These are phyloP conservation scores for Lordiphosa mommai DNA, from an alignment of 1,140 invertebrate species.

Conservation along the genomic window DNA sequence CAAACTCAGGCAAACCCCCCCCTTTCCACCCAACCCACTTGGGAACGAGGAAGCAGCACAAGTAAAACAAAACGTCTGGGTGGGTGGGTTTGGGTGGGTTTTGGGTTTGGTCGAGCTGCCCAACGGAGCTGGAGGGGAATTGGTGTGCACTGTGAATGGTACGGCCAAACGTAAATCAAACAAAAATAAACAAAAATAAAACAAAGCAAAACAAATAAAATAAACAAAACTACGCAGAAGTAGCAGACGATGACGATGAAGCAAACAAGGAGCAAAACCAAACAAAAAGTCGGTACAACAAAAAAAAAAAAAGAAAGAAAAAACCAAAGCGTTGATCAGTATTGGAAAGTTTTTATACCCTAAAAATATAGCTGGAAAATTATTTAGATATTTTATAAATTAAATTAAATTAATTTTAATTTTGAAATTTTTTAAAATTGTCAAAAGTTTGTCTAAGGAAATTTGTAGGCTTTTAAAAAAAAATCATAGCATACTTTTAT, in stretches of 20 bases:
- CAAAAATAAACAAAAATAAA: constrained; percentile 68
- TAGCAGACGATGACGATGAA: constrained; percentile 50
- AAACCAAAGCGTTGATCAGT: constrained; percentile 1
- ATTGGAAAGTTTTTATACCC: too few relatives aligned
- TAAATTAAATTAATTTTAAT: not conserved
- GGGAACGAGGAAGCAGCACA: constrained; percentile 33
- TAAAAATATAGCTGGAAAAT: too few relatives aligned
- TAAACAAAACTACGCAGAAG: constrained; percentile 71
- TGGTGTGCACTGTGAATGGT: constrained; percentile 14
- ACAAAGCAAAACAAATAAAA: constrained; percentile 73
- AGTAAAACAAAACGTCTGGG: constrained; percentile 55
- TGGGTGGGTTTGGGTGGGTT: not conserved
- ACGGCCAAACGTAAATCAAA: constrained; percentile 66
- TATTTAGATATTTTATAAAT: not conserved
- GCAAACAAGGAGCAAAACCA: constrained; percentile 54
- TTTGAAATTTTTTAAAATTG: too few relatives aligned
- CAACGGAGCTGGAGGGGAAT: too few relatives aligned
- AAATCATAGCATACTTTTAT: too few relatives aligned
- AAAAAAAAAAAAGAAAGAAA: not conserved
- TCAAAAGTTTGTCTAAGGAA: too few relatives aligned
- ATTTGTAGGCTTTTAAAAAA: too few relatives aligned
- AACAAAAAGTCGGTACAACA: constrained; percentile 22
- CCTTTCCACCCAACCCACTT: not conserved
- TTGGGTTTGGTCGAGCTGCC: not conserved
- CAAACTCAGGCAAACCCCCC: constrained; percentile 40